These are phyloP conservation scores for Hybos culiciformis DNA, from an alignment of 2,888 invertebrate species.

Conservation along the genomic window DNA sequence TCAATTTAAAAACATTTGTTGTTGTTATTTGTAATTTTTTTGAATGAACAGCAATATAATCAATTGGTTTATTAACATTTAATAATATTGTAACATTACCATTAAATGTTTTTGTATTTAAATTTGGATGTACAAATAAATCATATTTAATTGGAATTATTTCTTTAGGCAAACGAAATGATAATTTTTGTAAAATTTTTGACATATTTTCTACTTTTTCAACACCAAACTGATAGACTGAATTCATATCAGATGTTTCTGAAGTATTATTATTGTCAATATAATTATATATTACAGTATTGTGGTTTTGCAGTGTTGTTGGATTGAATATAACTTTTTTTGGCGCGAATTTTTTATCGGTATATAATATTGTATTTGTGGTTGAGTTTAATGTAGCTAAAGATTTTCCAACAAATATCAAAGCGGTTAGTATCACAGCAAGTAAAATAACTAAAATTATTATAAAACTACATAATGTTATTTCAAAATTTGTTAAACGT, in stretches of 20 bases:
- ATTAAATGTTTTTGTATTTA: constrained; percentile 42
- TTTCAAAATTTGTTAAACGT: constrained; percentile 24
- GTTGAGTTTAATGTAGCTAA: too few relatives aligned
- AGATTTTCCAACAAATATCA: constrained; percentile 30
- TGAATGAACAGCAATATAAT: constrained; percentile 39
- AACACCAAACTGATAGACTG: background rate
- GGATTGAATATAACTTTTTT: background rate
- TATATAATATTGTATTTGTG: too few relatives aligned
- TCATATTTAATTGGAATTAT: constrained; percentile 50
- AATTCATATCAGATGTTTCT: background rate
- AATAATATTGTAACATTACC: constrained; percentile 44
- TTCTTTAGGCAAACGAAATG: constrained; percentile 43
- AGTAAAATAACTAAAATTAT: constrained; percentile 31
- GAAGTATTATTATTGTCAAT: background rate
- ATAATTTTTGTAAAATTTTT: constrained; percentile 27
- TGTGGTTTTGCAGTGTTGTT: background rate
- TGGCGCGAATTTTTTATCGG: background rate
- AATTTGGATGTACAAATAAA: constrained; percentile 47
- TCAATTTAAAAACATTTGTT: constrained; percentile 29
- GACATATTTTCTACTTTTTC: constrained; percentile 20
- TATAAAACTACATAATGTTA: constrained; percentile 31
- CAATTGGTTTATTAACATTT: constrained; percentile 33
- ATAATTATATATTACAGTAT: background rate
- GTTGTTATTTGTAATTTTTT: constrained; percentile 38
- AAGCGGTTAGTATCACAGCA: constrained; percentile 27